A percentile compares a stretch with the other conserved stretches of the same genome.
These are phyloP conservation scores for Gadopsis marmoratus DNA, from an alignment of 2,797 vertebrate genomes.

Conservation along the genomic window DNA sequence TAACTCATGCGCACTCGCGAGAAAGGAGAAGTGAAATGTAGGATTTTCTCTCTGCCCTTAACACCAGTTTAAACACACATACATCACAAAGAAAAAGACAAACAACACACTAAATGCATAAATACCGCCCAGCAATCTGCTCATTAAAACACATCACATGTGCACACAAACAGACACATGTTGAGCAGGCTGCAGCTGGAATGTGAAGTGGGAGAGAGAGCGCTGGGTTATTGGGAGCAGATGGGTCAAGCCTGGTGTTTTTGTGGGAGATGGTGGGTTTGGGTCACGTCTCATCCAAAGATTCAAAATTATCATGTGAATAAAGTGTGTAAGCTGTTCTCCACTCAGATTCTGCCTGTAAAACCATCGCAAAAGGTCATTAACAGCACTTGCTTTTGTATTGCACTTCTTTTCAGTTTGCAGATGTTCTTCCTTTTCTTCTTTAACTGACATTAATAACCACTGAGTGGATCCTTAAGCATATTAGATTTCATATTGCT, in stretches of 20 bases:
- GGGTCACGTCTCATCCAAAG: slow-evolving; percentile 31
- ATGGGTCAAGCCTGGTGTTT: slow-evolving; percentile 52
- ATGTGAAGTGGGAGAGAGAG: slow-evolving; percentile 57
- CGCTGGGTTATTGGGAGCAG: slow-evolving; percentile 68
- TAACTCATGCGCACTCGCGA: slow-evolving; percentile 24
- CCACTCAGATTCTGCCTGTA: background rate
- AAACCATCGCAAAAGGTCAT: background rate
- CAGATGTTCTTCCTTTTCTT: background rate
- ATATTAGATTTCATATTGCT: slow-evolving; percentile 14
- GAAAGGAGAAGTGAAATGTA: slow-evolving; percentile 8
- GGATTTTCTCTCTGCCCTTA: background rate
- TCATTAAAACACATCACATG: slow-evolving; percentile 42
- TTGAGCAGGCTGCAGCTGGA: slow-evolving; percentile 64
- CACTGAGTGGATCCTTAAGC: background rate
- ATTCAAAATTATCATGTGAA: slow-evolving; percentile 29
- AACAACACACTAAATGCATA: slow-evolving; percentile 23
- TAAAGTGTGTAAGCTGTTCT: slow-evolving; percentile 9
- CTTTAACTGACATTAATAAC: slow-evolving; percentile 1
- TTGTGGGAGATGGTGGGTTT: slow-evolving; percentile 46
- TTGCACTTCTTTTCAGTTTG: background rate
- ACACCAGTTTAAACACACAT: slow-evolving; percentile 11
- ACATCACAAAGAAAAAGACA: slow-evolving; percentile 22
- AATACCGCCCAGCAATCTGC: slow-evolving; percentile 16
- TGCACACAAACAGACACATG: slow-evolving; percentile 56
- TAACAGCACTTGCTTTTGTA: slow-evolving; percentile 7